Evolutionary conservation across 2,888 invertebrate species (phyloP), one percentile per base, ranked within the genome.

Genomic region (Pristionchus entomophagus): DNA sequence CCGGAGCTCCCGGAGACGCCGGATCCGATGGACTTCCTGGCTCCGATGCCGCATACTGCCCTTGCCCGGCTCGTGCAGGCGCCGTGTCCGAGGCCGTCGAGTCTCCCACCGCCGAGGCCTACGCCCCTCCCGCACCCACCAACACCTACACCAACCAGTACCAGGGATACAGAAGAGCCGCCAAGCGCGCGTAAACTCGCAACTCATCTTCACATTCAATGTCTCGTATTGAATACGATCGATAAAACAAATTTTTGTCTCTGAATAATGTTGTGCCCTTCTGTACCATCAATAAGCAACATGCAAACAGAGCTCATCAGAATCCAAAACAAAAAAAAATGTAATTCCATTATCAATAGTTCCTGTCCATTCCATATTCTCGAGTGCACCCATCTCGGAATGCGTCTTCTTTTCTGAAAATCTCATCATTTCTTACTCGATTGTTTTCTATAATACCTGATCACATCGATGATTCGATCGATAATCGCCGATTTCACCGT

Each of bases 1-100:
- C 86, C 69, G 91, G 91, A 87, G 86, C 84, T 22, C 86, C 87
- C 56, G 91, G 91, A 89, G 90, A 90, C 69, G 49, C 86, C 35
- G 90, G 90, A 88, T 84, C 84, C 69, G 84, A 84, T 49, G 84
- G 84, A 49, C 45, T 84, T 45, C 84, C 84, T 35, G 84, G 84
- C 45, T 73, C 84, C 22, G 84, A 84, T 84, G 84, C 84, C 56
- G 84, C 69, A 0, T 84, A 84, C 73, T 84, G 84, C 53, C 84
- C 84, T n/a, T 84, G 84, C 73, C 84, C 84, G 26, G 69, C 73
- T 32, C 84, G 84, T 51, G 69, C 84, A 6, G 41, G 35, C 10
- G 12, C 41, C 45, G 26, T 62, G 19, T 49, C 83, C 38, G 32
- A 49, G 41, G 59, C 62, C 35, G 83, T 49, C 41, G 49, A 49